Evolutionary conservation across 2,888 invertebrate species (phyloP), one percentile per base, ranked within the genome.

Genomic region (Lumbricus terrestris): DNA sequence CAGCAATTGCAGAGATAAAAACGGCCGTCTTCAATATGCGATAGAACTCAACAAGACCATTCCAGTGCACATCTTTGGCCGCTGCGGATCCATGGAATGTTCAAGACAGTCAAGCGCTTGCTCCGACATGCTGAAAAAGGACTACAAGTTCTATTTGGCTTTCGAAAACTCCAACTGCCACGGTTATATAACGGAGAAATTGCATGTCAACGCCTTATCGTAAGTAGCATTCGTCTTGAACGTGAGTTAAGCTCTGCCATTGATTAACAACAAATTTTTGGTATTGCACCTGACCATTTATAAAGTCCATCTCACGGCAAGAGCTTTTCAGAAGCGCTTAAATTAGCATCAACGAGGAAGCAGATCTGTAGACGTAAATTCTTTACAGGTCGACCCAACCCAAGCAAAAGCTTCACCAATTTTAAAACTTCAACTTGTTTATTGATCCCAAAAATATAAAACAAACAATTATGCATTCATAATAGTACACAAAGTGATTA

Each of bases 1-100:
- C 90, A 98, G 98, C 69, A 99, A 99, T 95, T 99, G 99, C 95
- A 97, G 97, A 92, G 98, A 98, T 8, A 96, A 97, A 90, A 99
- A 99, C 95, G 97, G 97, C 5, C 96, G 99, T 29, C 96, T 98
- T 91, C 97, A 97, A 93, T 98, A 97, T 95, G 98, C 98, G 20
- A 96, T 92, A 96, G 93, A 97, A 97, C 93, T 99, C 90, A 96
- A 97, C 92, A 97, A 98, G 95, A 96, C 97, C 95, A 98, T 99
- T 93, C 96, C 97, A 92, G 92, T 92, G 29, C 92, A 92, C 89
- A 91, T 92, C 33, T 92, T 88, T 89, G 92, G 92, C 20, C 88
- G 83, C 3, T 98, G 98, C 95, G 98, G 98, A 38, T 96, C 96
- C 37, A 96, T 97, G 92, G 96, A 97, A 94, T 98, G 98, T 94